These are phyloP conservation scores for Brachyptera risi DNA, from an alignment of 2,888 invertebrate species.

Conservation along the genomic window DNA sequence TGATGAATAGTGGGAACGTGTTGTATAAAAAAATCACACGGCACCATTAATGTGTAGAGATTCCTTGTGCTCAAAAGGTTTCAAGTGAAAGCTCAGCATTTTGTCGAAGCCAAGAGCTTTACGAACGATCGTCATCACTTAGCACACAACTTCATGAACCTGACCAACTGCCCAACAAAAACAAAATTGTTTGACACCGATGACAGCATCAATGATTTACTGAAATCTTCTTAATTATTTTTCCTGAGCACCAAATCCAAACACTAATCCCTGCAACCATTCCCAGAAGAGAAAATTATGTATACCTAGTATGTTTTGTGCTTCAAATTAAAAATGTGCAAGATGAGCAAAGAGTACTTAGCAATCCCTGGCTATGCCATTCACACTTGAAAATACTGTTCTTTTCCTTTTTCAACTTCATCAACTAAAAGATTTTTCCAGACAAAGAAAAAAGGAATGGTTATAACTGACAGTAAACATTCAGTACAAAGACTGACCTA, in stretches of 20 bases:
- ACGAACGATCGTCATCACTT: background rate
- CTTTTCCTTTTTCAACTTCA: background rate
- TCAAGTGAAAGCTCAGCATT: background rate
- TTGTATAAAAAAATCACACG: conserved; percentile 27
- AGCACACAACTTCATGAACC: background rate
- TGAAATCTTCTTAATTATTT: conserved; percentile 7
- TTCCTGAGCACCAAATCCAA: conserved; percentile 22
- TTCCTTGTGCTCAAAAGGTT: conserved; percentile 17
- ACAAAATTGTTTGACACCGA: background rate
- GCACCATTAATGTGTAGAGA: conserved; percentile 20
- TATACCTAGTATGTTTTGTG: conserved; percentile 30
- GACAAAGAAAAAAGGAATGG: conserved; percentile 27
- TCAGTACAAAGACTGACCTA: conserved; percentile 17
- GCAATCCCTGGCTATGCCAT: conserved; percentile 10
- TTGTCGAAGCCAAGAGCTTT: background rate
- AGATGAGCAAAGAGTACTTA: conserved; percentile 31
- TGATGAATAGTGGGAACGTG: conserved; percentile 25
- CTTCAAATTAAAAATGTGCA: conserved; percentile 31
- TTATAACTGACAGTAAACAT: conserved; percentile 26
- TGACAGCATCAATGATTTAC: background rate
- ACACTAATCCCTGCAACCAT: conserved; percentile 8
- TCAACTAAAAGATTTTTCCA: background rate
- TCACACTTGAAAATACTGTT: background rate
- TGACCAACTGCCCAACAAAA: background rate
- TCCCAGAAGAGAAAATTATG: conserved; percentile 29